Evolutionary conservation across 2,888 invertebrate genomes (phyloP), one percentile per base, ranked within the genome.

Genomic region (Yponomeuta sedellus): DNA sequence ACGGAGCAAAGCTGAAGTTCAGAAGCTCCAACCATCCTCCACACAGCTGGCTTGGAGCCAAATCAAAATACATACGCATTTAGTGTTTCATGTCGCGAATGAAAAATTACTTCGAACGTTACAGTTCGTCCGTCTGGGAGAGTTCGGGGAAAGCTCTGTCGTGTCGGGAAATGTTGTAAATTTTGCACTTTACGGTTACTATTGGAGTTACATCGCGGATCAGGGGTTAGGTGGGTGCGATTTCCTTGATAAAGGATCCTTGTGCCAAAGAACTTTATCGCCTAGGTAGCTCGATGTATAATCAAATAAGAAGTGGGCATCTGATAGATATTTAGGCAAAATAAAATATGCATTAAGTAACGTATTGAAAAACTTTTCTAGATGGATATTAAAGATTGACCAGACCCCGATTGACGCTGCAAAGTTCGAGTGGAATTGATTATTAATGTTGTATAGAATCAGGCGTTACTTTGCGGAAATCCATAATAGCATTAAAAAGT

Each of bases 1-100:
- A 16, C 16, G 44, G 16, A 52, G 44, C 28, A 40, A 57, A 69
- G 59, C 66, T 72, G 72, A 76, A 76, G 76, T 79, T 79, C 74
- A 75, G 67, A 68, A 67, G 71, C 62, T 72, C 69, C 69, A 68
- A 10, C 19, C 62, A 62, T 71, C 73, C 62, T 57, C 58, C 66
- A 58, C 58, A 20, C 28, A 58, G 16, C 66, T 64, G 66, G 64
- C 58, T 67, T 69, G 5, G 5, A 59, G 76, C 78, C 78, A 77
- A 76, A 69, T 67, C 70, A 70, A 70, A 73, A 66, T 71, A 70
- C 70, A 69, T 70, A 68, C 69, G 69, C 70, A 71, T 71, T 72
- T 71, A 71, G 68, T 71, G 68, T 71, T 71, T 69, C 62, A 57
- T 73, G 76, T 72, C 74, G 63, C 70, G 57, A 65, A 72, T 70